Base-by-base conservation (phyloP, 2,113 vertebrate genomes). In the Falcunculus frontatus region DNA sequence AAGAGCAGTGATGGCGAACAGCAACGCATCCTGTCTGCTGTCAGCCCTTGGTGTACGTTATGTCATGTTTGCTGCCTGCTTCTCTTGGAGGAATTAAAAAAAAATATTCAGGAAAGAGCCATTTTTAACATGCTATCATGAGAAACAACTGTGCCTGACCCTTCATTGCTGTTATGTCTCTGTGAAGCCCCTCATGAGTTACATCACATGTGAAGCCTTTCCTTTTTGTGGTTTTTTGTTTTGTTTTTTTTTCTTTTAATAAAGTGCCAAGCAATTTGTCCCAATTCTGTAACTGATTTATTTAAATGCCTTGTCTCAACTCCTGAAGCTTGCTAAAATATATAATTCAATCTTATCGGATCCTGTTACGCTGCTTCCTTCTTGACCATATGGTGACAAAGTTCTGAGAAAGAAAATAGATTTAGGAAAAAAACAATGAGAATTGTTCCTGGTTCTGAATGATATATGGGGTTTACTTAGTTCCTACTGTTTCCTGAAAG, bases 381-480 rank as follows among this genome's bases (percentile, higher is more conserved):
- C 33, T 93, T 93, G 89, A 46, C 86, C 80, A 87, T 89, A 67
- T 56, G 69, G 56, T 95, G 84, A 81, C 70, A 95, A 97, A 94
- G 80, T 92, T 95, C 78, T 92, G 75, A 92, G 91, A 87, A 93
- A 95, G 95, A 93, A 96, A 97, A 95, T 89, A 94, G 77, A 87
- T 87, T 94, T 94, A 85, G 87, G 88, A 87, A 95, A 87, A 75
- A 95, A 97, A 94, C 91, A 94, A 90, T 91, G 86, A 87, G 86
- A 95, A 95, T 96, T 94, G 83, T 96, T 95, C 68, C 93, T 93
- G 91, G 65, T 70, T 64, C 60, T 92, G 91, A 93, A 33, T 96
- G 96, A 97, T 93, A 93, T 93, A 94, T 95, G 76, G 87, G 46
- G 89, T 94, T 97, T 95, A 92, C 84, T 96, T 93, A 95, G 94